phyloP scores from a whole-genome alignment of 1,140 invertebrate genomes.

The Laupala kohalensis region DNA sequence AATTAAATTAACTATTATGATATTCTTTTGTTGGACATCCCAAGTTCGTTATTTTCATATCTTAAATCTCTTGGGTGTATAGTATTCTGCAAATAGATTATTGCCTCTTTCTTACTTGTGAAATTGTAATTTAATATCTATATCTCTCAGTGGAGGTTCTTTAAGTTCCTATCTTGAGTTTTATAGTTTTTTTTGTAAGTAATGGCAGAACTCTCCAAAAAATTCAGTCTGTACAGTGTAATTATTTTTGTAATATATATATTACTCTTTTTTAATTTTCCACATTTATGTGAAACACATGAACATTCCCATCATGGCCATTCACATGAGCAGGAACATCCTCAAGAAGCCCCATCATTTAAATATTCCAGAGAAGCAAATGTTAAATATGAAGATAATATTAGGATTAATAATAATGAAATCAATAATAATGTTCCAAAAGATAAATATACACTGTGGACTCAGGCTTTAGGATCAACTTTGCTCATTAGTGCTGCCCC shows the following conservation, averaged over 20 bases:
- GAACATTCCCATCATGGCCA: background rate
- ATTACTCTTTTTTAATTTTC: slow-evolving; percentile 31
- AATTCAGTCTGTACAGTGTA: no score
- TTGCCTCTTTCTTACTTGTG: no score
- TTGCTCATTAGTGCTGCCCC: slow-evolving; percentile 87
- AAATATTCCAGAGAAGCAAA: slow-evolving; percentile 67
- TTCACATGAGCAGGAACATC: slow-evolving; percentile 12
- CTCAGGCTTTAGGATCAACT: slow-evolving; percentile 78
- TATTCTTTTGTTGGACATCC: no score
- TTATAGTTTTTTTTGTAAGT: no score
- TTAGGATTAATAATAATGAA: slow-evolving; percentile 8
- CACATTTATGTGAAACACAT: slow-evolving; percentile 25
- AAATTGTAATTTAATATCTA: no score
- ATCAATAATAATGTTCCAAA: slow-evolving; percentile 12
- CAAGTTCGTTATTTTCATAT: no score
- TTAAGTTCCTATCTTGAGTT: no score
- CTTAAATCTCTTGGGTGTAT: no score
- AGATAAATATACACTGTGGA: slow-evolving; percentile 37
- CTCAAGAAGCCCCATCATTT: slow-evolving; percentile 50
- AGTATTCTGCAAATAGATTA: no score
- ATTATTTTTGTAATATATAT: slow-evolving; percentile 24
- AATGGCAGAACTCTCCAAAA: no score
- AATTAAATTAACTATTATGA: no score
- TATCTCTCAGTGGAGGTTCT: no score
- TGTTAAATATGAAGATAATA: slow-evolving; percentile 23